Conservation (phyloP, 1,140 invertebrate species). For the Yoshiicerus persimilis region DNA sequence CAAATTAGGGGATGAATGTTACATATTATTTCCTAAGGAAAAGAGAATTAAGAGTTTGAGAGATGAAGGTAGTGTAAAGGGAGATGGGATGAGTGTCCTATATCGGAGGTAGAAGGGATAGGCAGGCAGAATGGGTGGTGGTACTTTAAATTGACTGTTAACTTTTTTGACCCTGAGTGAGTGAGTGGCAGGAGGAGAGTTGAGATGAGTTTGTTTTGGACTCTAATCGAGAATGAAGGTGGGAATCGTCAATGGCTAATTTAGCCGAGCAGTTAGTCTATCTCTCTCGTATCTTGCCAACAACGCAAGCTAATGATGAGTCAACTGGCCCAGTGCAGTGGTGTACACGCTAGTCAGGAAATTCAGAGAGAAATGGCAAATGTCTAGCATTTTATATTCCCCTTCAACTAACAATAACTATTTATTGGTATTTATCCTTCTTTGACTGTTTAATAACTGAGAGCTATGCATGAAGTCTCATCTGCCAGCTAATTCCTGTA, state of each 20-base stretch:
- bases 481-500: neutral
- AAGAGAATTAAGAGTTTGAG: neutral
- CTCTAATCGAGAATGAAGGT: constrained; percentile 5
- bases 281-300: neutral
- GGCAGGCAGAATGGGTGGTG: neutral
- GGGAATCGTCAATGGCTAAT: neutral
- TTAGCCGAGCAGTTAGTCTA: neutral
- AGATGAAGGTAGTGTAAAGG: neutral
- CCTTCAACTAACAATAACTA: neutral
- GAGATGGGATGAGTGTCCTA: neutral
- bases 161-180: constrained; percentile 4
- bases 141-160: neutral
- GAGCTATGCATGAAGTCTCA: neutral
- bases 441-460: neutral
- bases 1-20: neutral
- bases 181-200: neutral
- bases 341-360: neutral
- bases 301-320: neutral
- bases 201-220: neutral
- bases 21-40: neutral
- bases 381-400: neutral
- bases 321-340: neutral
- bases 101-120: neutral
- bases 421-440: neutral
- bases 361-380: neutral